Evolutionary conservation across 2,888 invertebrate genomes (phyloP).

Genomic region (Amphipoea lucens): DNA sequence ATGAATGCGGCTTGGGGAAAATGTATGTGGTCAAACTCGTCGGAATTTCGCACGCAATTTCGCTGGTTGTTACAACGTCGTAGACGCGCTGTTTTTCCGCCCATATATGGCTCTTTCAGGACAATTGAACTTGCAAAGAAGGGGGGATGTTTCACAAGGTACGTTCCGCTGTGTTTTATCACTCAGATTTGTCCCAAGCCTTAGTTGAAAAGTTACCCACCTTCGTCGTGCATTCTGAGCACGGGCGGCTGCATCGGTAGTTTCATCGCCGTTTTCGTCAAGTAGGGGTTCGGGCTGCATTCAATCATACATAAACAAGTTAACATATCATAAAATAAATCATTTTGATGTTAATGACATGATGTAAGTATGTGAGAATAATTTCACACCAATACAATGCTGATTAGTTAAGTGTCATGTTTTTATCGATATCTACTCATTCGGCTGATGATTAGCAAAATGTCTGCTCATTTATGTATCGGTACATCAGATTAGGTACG

Average conservation of each 20-base stretch:
- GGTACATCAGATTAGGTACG: background rate
- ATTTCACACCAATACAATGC: conserved; percentile 25
- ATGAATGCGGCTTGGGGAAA: background rate
- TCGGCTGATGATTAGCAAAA: conserved; percentile 27
- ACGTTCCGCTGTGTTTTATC: background rate
- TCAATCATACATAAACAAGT: conserved; percentile 25
- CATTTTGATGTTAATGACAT: background rate
- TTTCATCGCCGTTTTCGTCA: conserved; percentile 70
- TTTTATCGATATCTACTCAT: conserved; percentile 13
- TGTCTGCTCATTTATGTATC: conserved; percentile 9
- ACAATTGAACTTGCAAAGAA: background rate
- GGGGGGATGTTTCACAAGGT: background rate
- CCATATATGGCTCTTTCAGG: background rate
- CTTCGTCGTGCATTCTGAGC: conserved; percentile 69
- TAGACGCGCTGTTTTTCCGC: background rate
- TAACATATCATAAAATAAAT: conserved; percentile 22
- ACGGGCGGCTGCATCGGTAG: conserved; percentile 53
- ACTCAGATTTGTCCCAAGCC: background rate
- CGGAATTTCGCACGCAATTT: background rate
- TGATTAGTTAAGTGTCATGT: conserved; percentile 8
- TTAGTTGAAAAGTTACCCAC: conserved; percentile 50
- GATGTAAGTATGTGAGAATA: conserved; percentile 12
- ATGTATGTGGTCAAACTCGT: background rate
- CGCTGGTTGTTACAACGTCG: background rate
- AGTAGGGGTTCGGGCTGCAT: conserved; percentile 66